These are phyloP conservation scores for Collichthys lucidus DNA, from an alignment of 2,113 vertebrate genomes.

Conservation along the genomic window DNA sequence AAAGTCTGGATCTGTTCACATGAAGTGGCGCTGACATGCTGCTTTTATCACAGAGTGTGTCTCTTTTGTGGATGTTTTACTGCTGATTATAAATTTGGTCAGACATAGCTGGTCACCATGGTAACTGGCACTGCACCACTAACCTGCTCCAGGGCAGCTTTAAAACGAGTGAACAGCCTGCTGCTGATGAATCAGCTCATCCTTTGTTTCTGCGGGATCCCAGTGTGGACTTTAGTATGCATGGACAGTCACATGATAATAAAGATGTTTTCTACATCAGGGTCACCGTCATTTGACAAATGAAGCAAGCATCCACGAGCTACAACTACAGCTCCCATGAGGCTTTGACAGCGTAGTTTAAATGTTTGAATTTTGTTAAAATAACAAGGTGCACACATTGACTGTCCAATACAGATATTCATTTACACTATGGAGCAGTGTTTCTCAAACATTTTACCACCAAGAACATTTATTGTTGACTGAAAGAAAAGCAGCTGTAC, in stretches of 20 bases:
- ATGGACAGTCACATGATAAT: neutral
- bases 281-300: neutral
- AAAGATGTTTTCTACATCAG: neutral
- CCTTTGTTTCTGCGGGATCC: neutral
- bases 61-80: neutral
- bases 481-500: no score
- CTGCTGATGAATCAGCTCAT: neutral
- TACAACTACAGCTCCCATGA: no score
- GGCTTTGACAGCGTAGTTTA: no score
- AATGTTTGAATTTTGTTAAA: no score
- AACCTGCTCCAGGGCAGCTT: neutral
- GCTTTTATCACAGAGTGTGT: neutral
- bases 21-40: slow-evolving; percentile 9
- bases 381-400: no score
- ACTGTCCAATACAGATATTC: no score
- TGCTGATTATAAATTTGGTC: neutral
- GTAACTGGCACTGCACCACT: neutral
- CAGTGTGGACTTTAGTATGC: neutral
- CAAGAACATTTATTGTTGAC: no score
- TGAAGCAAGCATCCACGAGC: neutral
- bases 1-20: slow-evolving; percentile 62
- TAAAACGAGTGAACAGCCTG: neutral
- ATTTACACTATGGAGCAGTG: no score
- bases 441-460: no score
- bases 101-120: neutral